Conservation (phyloP, 2,888 invertebrate genomes). For the Coelogynopora nodosa region DNA sequence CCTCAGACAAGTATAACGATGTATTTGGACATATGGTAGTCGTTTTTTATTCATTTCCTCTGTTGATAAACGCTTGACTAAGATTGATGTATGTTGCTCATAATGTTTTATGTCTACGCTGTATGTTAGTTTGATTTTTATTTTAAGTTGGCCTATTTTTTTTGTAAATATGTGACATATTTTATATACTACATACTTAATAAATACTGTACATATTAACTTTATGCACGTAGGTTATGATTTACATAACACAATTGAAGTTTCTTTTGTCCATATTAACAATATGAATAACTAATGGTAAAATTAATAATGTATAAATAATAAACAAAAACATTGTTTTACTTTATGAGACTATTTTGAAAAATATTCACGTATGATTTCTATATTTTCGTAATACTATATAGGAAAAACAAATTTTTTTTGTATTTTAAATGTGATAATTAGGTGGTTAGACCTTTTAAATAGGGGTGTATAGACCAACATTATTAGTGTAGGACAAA, state of each 20-base stretch:
- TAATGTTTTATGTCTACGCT: neutral
- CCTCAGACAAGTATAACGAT: too few species aligned
- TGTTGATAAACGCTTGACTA: neutral
- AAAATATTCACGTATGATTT: neutral
- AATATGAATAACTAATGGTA: neutral
- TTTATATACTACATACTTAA: neutral
- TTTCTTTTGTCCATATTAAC: neutral
- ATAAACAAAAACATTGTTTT: too few species aligned
- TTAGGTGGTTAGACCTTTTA: too few species aligned
- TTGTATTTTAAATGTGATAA: neutral
- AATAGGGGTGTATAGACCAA: too few species aligned
- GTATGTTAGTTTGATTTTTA: too few species aligned
- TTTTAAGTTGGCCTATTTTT: too few species aligned
- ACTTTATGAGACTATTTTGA: too few species aligned
- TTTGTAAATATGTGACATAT: neutral
- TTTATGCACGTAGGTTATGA: neutral
- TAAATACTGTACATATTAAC: neutral
- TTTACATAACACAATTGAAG: neutral
- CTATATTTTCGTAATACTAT: neutral
- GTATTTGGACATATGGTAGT: too few species aligned
- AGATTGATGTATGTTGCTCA: neutral
- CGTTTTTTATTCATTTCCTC: too few species aligned
- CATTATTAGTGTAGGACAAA: too few species aligned
- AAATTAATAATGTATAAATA: neutral
- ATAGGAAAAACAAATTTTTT: neutral